Conservation (phyloP, 2,888 invertebrate genomes). For the Lithophane semibrunnea region DNA sequence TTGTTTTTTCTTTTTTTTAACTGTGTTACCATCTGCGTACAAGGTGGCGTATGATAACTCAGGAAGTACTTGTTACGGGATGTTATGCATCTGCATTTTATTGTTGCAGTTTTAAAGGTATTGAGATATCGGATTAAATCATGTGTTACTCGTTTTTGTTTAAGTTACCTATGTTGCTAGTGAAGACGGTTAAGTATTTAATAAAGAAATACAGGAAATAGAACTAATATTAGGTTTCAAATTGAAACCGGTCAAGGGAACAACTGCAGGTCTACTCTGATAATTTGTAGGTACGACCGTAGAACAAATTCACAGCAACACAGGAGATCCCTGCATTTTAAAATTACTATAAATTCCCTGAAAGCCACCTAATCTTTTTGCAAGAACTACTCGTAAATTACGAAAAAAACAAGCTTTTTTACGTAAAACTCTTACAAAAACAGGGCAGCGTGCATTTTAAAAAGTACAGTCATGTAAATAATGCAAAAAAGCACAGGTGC, state of each 20-base stretch:
- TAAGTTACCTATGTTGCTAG: not conserved
- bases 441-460: constrained; percentile 55
- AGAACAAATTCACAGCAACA: not conserved
- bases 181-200: not conserved
- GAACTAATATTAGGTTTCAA: not conserved
- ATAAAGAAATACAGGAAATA: too few species aligned
- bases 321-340: constrained; percentile 16
- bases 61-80: constrained; percentile 78
- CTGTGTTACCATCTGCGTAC: constrained; percentile 79
- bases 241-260: not conserved
- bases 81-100: constrained; percentile 66
- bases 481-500: constrained; percentile 81
- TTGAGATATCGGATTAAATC: constrained; percentile 45
- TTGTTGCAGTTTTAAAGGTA: constrained; percentile 57
- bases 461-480: constrained; percentile 69
- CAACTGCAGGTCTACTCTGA: not conserved
- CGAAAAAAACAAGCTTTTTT: constrained; percentile 42
- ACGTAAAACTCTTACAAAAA: constrained; percentile 52
- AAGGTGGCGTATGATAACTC: constrained; percentile 83
- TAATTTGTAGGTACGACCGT: not conserved
- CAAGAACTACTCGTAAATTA: constrained; percentile 49
- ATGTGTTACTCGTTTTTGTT: not conserved
- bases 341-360: constrained; percentile 38
- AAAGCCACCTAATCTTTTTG: constrained; percentile 28
- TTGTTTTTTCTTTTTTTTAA: constrained; percentile 68